Evolutionary conservation across 1,140 invertebrate species (phyloP).

Genomic region (Dendrolimus punctatus): DNA sequence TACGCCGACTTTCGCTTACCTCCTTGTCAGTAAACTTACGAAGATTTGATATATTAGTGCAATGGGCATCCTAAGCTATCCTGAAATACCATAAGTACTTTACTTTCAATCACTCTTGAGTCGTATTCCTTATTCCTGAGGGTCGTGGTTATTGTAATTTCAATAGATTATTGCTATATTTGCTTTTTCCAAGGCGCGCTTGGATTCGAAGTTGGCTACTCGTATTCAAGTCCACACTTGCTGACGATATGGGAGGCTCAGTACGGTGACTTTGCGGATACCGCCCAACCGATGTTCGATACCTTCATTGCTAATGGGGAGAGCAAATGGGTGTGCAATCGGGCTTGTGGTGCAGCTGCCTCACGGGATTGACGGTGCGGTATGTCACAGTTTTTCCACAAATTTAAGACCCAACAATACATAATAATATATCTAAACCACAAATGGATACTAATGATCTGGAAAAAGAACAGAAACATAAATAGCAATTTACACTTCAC

Average conservation of each 20-base stretch:
- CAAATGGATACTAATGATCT: no score
- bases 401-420: no score
- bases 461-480: no score
- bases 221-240: constrained; percentile 85
- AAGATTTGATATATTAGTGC: no score
- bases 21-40: no score
- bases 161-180: neutral
- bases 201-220: constrained; percentile 90
- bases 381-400: constrained; percentile 18
- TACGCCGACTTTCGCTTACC: no score
- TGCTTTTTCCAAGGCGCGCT: constrained; percentile 59
- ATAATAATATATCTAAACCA: no score
- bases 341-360: constrained; percentile 89
- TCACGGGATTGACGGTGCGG: constrained; percentile 91
- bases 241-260: constrained; percentile 93
- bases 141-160: neutral
- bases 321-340: constrained; percentile 88
- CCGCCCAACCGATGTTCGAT: constrained; percentile 89
- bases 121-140: neutral
- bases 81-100: no score
- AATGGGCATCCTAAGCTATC: no score
- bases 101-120: neutral
- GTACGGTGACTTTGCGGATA: constrained; percentile 93
- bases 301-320: constrained; percentile 87
- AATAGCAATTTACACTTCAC: no score